Percentiles rank a stretch among this genome's conserved stretches.
phyloP scores from a whole-genome alignment of 2,888 invertebrate genomes.

The Tetrapedia diversipes region DNA sequence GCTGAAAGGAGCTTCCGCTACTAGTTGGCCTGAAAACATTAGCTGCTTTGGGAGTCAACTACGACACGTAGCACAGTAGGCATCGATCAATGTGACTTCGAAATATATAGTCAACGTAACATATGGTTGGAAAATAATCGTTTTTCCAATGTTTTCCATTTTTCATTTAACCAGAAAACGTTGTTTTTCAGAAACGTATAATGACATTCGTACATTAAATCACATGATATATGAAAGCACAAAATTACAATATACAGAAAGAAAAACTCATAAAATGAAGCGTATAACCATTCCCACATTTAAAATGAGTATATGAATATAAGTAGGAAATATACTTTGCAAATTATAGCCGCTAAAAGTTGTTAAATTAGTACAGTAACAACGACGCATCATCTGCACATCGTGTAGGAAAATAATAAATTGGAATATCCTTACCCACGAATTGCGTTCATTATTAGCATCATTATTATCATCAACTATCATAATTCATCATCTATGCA shows the following conservation, averaged over 20 bases:
- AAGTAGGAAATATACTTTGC: conserved; percentile 26
- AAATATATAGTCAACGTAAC: conserved; percentile 33
- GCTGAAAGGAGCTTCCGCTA: conserved; percentile 55
- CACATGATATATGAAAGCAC: conserved; percentile 18
- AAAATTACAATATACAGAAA: conserved; percentile 23
- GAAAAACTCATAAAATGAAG: conserved; percentile 39
- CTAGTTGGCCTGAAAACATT: conserved; percentile 70
- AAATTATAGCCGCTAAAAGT: conserved; percentile 44
- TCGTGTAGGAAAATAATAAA: conserved; percentile 54
- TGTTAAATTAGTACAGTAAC: conserved; percentile 48
- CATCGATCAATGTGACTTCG: conserved; percentile 63
- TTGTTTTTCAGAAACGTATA: not conserved
- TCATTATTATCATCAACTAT: conserved; percentile 60
- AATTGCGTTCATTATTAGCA: conserved; percentile 68
- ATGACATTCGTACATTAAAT: not conserved
- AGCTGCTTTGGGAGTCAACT: conserved; percentile 39
- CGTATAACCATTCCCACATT: conserved; percentile 41
- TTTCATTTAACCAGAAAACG: not conserved
- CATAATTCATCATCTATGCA: conserved; percentile 59
- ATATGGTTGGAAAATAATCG: conserved; percentile 33
- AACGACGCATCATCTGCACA: conserved; percentile 28
- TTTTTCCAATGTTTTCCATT: conserved; percentile 6
- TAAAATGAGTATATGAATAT: conserved; percentile 36
- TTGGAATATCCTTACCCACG: conserved; percentile 75
- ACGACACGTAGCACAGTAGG: conserved; percentile 37